These are phyloP conservation scores for Anisognathus igniventris DNA, from an alignment of 2,797 vertebrate species.

Conservation along the genomic window DNA sequence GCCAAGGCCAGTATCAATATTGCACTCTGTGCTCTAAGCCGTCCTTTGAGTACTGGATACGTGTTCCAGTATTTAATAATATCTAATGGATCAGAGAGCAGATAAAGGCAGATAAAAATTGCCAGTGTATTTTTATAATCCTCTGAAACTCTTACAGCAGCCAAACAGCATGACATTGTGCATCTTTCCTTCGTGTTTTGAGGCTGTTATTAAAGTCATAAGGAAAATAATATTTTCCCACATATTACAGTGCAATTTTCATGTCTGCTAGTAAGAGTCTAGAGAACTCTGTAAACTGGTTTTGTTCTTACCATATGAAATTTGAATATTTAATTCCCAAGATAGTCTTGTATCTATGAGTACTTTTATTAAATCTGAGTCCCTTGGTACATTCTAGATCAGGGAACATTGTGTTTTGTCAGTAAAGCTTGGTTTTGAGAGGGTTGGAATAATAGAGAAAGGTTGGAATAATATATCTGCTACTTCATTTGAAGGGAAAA, in stretches of 20 bases:
- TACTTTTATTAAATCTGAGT: background rate
- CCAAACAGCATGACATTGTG: background rate
- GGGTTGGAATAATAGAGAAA: background rate
- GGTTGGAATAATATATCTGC: background rate
- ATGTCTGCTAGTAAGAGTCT: background rate
- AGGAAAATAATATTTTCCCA: background rate
- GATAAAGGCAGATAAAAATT: background rate
- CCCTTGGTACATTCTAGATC: background rate
- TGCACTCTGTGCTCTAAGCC: background rate
- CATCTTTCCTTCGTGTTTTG: background rate
- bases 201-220: background rate
- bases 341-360: background rate
- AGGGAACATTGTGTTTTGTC: background rate
- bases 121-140: background rate
- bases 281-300: background rate
- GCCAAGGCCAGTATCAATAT: background rate
- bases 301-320: background rate
- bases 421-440: background rate
- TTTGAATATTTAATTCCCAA: background rate
- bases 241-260: background rate
- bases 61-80: background rate
- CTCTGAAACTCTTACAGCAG: background rate
- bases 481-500: background rate
- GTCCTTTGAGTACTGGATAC: background rate
- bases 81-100: background rate